Evolutionary conservation across 2,113 vertebrate genomes (phyloP).

Genomic region (Mustelus asterias): DNA sequence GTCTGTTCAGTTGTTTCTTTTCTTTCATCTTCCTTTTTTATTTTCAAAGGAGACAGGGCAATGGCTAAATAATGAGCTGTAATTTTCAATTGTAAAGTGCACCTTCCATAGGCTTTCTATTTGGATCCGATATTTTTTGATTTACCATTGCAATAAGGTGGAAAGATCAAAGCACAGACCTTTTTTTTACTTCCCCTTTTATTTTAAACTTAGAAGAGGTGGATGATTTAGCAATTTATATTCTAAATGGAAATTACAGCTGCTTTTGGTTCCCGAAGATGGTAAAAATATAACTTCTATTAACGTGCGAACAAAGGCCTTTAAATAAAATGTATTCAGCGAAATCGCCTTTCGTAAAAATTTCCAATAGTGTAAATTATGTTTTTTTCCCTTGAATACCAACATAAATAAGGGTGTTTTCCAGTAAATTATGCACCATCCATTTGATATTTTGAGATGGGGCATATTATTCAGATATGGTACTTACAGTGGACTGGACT

Average conservation of each 20-base stretch:
- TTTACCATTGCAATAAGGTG: constrained; percentile 21
- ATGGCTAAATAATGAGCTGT: constrained; percentile 37
- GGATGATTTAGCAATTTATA: not conserved
- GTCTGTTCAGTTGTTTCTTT: constrained; percentile 23
- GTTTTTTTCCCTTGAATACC: not conserved
- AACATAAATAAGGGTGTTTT: not conserved
- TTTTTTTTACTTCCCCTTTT: not conserved
- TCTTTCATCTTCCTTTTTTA: constrained; percentile 36
- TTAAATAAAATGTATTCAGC: not conserved
- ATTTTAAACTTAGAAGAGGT: constrained; percentile 1
- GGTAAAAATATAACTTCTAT: not conserved
- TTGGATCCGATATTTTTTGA: constrained; percentile 17
- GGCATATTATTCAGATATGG: not conserved
- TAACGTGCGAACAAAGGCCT: not conserved
- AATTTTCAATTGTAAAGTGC: constrained; percentile 38
- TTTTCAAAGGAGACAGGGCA: constrained; percentile 31
- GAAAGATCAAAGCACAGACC: constrained; percentile 28
- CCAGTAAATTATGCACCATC: not conserved
- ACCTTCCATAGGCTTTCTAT: constrained; percentile 28
- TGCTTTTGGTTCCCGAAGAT: not conserved
- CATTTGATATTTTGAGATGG: not conserved
- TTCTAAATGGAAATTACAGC: not conserved
- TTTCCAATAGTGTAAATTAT: not conserved
- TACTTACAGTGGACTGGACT: not conserved
- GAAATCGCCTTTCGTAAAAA: not conserved